phyloP scores from a whole-genome alignment of 2,888 invertebrate genomes.

The Netelia virgata region DNA sequence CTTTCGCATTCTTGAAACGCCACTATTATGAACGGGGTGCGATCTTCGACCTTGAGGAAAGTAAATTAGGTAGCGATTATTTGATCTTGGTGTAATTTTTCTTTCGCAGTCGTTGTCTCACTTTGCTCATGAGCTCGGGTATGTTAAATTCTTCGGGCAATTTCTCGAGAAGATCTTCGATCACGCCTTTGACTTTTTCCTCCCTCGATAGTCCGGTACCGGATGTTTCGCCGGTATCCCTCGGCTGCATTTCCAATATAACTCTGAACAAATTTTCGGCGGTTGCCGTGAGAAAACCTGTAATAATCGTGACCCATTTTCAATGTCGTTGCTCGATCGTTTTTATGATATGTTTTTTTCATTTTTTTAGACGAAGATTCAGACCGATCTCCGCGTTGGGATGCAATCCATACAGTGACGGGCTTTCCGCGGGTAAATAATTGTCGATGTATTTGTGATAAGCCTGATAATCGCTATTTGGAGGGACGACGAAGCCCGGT shows the following conservation, averaged over 20 bases:
- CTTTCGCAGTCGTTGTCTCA: slow-evolving; percentile 51
- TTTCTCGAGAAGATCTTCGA: slow-evolving; percentile 96
- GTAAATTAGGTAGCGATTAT: neutral
- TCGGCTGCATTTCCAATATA: slow-evolving; percentile 95
- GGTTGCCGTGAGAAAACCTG: slow-evolving; percentile 91
- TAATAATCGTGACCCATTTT: neutral
- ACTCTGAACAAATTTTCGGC: slow-evolving; percentile 94
- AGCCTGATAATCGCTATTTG: slow-evolving; percentile 94
- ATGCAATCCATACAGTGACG: slow-evolving; percentile 96
- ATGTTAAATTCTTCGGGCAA: slow-evolving; percentile 96
- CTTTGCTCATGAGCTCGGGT: slow-evolving; percentile 93
- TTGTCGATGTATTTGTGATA: slow-evolving; percentile 96
- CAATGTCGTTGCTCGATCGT: neutral
- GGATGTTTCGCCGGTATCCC: slow-evolving; percentile 91
- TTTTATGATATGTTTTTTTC: neutral
- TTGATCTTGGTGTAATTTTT: neutral
- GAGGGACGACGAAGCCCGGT: slow-evolving; percentile 94
- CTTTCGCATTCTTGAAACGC: slow-evolving; percentile 97
- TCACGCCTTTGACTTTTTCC: slow-evolving; percentile 88
- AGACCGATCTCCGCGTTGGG: slow-evolving; percentile 97
- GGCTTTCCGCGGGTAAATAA: slow-evolving; percentile 94
- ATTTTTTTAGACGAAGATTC: slow-evolving; percentile 19
- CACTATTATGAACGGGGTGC: slow-evolving; percentile 96
- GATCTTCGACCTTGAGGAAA: slow-evolving; percentile 88
- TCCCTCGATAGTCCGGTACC: slow-evolving; percentile 91